A percentile compares a stretch with the other conserved stretches of the same genome.
phyloP scores from a whole-genome alignment of 2,113 vertebrate genomes.

The Mesitornis unicolor region DNA sequence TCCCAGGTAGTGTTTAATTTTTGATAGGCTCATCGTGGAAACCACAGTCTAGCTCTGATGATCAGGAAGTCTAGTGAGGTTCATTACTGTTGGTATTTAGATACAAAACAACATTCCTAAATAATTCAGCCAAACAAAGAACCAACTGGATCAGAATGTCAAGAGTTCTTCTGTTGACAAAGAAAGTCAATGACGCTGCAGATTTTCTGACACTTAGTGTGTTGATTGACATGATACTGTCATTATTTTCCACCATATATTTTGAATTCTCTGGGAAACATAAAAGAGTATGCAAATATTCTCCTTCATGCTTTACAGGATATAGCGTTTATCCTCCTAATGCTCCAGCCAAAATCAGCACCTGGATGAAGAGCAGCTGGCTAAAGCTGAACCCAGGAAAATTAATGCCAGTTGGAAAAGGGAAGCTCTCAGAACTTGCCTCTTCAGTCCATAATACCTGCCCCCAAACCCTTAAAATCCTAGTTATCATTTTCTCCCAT shows the following conservation, averaged over 20 bases:
- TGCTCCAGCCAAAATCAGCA: conserved; percentile 58
- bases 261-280: conserved; percentile 52
- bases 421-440: conserved; percentile 48
- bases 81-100: conserved; percentile 35
- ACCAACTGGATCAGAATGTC: conserved; percentile 35
- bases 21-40: neutral
- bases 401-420: conserved; percentile 41
- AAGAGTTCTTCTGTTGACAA: conserved; percentile 63
- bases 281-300: conserved; percentile 67
- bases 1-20: neutral
- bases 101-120: conserved; percentile 9
- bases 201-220: conserved; percentile 54
- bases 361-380: conserved; percentile 62
- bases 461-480: conserved; percentile 22
- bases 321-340: conserved; percentile 36
- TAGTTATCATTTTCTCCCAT: conserved; percentile 21
- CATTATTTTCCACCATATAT: conserved; percentile 49
- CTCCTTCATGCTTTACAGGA: conserved; percentile 59
- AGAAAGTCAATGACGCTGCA: conserved; percentile 53
- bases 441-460: conserved; percentile 36
- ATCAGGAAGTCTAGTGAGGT: conserved; percentile 31
- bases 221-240: conserved; percentile 38
- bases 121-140: conserved; percentile 51
- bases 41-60: neutral
- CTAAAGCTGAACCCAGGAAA: conserved; percentile 50